Base-by-base conservation (phyloP, 2,888 invertebrate species). In the Spilosoma lubricipeda region DNA sequence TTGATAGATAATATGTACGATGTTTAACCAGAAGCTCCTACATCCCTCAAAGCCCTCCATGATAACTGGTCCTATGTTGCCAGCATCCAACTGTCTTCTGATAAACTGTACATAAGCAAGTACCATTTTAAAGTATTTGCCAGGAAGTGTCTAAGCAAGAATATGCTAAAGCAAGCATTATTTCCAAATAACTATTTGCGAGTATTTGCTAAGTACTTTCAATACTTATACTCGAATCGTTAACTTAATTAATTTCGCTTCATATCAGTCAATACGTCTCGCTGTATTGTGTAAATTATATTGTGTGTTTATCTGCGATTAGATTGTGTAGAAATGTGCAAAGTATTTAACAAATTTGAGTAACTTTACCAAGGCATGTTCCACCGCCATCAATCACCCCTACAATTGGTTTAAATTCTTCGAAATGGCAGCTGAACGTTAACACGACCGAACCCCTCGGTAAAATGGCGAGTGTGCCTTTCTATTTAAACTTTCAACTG, bases 401-500 rank as follows among this genome's bases (percentile, higher is more conserved):
- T 59, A 59, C 59, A 59, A 59, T 59, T 59, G 59, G 59, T 59
- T 59, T 13, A 59, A 59, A 13, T 59, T 59, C 59, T 27, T 59
- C 59, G 27, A 59, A 59, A 59, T 59, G 59, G n/a, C 59, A 59
- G 59, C 5, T 59, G 59, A 59, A 59, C 59, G 27, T 59, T 59
- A 59, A 27, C 59, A 27, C 59, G 59, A 27, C 27, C n/a, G 56
- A 56, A 27, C 3, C 27, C 27, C 27, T 27, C 59, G 1, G 27
- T 59, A 15, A 15, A 59, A n/a, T 59, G n/a, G 59, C 13, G 59
- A 27, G 11, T 59, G 15, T 59, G 27, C 4, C 27, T 13, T 59
- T 59, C 15, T 1, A 13, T 59, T 59, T 59, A 59, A 59, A 59
- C 5, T 59, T 59, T 5, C 36, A 36, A 36, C 5, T 36, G 0